Conservation (phyloP, 2,888 invertebrate species). For the Euzetes globulus region DNA sequence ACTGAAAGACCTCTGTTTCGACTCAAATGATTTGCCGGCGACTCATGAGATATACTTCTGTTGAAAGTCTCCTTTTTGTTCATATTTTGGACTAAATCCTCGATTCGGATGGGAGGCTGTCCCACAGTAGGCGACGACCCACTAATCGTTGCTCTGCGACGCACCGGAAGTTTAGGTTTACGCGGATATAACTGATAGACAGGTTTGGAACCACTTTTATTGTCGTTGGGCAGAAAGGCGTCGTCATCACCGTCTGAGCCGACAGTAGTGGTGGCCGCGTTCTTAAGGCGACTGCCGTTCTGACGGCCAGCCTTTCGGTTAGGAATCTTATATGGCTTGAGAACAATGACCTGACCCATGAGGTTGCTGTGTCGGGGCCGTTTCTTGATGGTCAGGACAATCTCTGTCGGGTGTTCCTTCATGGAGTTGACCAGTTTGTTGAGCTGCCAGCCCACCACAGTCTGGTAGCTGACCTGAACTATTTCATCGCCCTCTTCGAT, state of each 20-base stretch:
- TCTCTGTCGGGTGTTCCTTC: conserved; percentile 70
- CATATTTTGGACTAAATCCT: conserved; percentile 46
- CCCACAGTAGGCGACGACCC: conserved; percentile 65
- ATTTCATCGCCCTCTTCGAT: conserved; percentile 95
- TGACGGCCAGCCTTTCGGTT: conserved; percentile 38
- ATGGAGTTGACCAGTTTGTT: conserved; percentile 63
- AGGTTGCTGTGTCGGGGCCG: conserved; percentile 59
- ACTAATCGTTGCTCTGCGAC: conserved; percentile 74
- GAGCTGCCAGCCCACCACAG: conserved; percentile 69
- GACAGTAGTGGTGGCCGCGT: conserved; percentile 23
- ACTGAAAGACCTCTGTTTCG: conserved; percentile 17
- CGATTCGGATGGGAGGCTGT: conserved; percentile 58
- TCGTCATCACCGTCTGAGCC: conserved; percentile 9
- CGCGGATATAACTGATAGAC: conserved; percentile 25
- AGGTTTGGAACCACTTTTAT: not conserved
- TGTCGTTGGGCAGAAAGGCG: not conserved
- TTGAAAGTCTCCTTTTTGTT: conserved; percentile 39
- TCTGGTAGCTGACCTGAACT: conserved; percentile 68
- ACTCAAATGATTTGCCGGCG: conserved; percentile 33
- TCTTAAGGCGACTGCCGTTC: conserved; percentile 13
- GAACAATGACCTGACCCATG: conserved; percentile 39
- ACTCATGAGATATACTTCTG: conserved; percentile 42
- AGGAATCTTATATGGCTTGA: conserved; percentile 41
- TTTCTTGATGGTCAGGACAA: conserved; percentile 71
- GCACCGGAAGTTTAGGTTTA: conserved; percentile 22